A percentile compares a stretch with the other conserved stretches of the same genome.
Conservation (phyloP, 2,113 vertebrate species). For the Rhinolophus sinicus region DNA sequence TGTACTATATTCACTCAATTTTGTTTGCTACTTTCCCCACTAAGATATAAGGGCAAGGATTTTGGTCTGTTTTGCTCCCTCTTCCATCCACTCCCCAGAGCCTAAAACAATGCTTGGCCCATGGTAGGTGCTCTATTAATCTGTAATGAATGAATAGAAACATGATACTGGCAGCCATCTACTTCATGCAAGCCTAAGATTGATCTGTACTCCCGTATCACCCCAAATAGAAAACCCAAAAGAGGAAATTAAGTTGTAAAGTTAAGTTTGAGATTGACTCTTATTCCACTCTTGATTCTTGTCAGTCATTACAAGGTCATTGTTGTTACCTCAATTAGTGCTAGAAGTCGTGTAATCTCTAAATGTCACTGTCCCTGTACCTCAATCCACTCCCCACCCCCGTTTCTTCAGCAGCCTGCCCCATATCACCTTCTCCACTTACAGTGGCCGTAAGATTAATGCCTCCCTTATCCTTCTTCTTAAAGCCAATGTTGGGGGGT, state of each 20-base stretch:
- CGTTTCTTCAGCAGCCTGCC: not conserved
- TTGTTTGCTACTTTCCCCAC: not conserved
- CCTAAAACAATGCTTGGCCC: not conserved
- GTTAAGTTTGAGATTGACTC: not conserved
- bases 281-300: not conserved
- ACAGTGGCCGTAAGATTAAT: constrained; percentile 99
- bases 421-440: constrained; percentile 70
- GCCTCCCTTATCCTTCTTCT: constrained; percentile 99
- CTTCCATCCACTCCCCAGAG: not conserved
- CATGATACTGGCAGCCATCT: not conserved
- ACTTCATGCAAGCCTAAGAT: not conserved
- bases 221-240: not conserved
- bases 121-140: not conserved
- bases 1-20: not conserved
- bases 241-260: constrained; percentile 15
- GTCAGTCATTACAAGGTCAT: not conserved
- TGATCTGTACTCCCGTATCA: not conserved
- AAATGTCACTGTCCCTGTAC: not conserved
- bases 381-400: not conserved
- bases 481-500: constrained; percentile 98
- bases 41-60: not conserved
- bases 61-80: not conserved
- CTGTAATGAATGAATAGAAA: constrained; percentile 41
- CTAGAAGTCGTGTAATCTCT: not conserved
- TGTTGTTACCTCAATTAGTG: not conserved